These are phyloP conservation scores for Stratiomys singularior DNA, from an alignment of 2,888 invertebrate species.

Conservation along the genomic window DNA sequence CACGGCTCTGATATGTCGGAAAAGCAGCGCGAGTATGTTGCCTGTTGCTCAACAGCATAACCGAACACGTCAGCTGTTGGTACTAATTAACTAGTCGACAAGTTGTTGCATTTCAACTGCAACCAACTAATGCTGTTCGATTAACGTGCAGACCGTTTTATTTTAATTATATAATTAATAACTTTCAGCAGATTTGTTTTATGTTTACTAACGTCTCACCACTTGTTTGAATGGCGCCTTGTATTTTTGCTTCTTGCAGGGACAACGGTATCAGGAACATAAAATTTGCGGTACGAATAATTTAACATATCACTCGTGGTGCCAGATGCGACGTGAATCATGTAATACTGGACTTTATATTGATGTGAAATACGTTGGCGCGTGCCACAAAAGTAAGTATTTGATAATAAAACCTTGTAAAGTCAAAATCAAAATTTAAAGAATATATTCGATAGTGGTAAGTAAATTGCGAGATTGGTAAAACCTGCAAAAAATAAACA, in stretches of 20 bases:
- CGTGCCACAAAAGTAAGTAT: slow-evolving; percentile 66
- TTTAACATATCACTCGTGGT: slow-evolving; percentile 80
- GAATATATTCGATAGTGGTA: too few species aligned
- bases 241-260: slow-evolving; percentile 53
- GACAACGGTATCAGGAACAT: slow-evolving; percentile 59
- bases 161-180: slow-evolving; percentile 13
- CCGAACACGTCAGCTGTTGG: slow-evolving; percentile 22
- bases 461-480: too few species aligned
- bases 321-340: slow-evolving; percentile 81
- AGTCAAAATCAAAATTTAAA: too few species aligned
- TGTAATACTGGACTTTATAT: slow-evolving; percentile 78
- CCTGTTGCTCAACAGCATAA: slow-evolving; percentile 17
- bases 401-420: too few species aligned
- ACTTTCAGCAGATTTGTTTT: not conserved
- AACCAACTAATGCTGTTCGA: not conserved
- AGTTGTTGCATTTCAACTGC: slow-evolving; percentile 5
- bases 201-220: not conserved
- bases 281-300: slow-evolving; percentile 79
- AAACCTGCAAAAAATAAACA: too few species aligned
- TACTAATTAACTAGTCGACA: slow-evolving; percentile 32
- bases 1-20: not conserved
- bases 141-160: slow-evolving; percentile 19
- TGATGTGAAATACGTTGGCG: slow-evolving; percentile 75
- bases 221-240: not conserved
- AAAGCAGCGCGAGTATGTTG: not conserved